These are phyloP conservation scores for Pampus argenteus DNA, from an alignment of 2,797 vertebrate species.

Conservation along the genomic window DNA sequence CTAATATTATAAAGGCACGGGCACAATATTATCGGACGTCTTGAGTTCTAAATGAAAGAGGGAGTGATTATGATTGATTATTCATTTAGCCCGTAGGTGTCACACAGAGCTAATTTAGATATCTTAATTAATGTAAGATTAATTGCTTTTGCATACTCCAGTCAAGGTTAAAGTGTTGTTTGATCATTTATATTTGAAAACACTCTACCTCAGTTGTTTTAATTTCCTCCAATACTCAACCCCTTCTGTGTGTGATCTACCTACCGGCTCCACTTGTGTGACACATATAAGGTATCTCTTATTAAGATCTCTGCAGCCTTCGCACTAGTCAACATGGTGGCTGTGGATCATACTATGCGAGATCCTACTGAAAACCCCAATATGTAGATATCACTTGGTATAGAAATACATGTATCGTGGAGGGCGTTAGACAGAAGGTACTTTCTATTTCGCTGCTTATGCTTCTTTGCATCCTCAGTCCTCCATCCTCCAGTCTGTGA, in stretches of 20 bases:
- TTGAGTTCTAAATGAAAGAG: constrained; percentile 57
- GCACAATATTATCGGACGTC: constrained; percentile 35
- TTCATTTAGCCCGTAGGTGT: constrained; percentile 68
- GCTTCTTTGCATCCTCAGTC: constrained; percentile 16
- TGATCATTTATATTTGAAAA: constrained; percentile 77
- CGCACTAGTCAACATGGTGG: constrained; percentile 4
- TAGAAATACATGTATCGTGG: constrained; percentile 22
- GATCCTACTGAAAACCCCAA: constrained; percentile 2
- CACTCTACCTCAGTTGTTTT: constrained; percentile 70
- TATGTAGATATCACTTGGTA: constrained; percentile 25
- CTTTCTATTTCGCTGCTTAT: constrained; percentile 43
- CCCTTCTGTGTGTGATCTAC: constrained; percentile 22
- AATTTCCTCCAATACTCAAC: constrained; percentile 46
- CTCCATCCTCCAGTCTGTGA: constrained; percentile 14
- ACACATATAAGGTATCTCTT: constrained; percentile 6
- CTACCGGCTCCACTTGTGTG: background rate
- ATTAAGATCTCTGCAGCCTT: background rate
- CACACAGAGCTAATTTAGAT: constrained; percentile 76
- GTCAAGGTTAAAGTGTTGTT: constrained; percentile 84
- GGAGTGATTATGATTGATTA: constrained; percentile 73
- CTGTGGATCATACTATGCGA: background rate
- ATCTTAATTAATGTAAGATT: constrained; percentile 78
- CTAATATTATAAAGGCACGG: constrained; percentile 25
- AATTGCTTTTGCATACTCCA: constrained; percentile 71
- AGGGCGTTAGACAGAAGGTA: constrained; percentile 17